Evolutionary conservation across 2,888 invertebrate species (phyloP).

Genomic region (Clepsis dumicolana): DNA sequence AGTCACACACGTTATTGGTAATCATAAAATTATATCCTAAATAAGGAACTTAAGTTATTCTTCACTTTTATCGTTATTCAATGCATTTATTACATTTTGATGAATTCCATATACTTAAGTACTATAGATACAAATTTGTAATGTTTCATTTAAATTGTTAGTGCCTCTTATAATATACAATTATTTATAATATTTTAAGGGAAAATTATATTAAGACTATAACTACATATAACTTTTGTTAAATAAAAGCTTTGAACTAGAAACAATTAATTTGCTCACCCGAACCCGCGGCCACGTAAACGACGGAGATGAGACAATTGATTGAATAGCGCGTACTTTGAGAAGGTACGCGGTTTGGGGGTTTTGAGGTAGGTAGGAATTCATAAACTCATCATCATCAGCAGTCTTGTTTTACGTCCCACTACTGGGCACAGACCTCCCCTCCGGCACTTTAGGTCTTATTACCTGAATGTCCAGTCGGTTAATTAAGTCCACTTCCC

Average conservation of each 20-base stretch:
- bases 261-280: too few species aligned
- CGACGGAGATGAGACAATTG: too few species aligned
- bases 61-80: conserved; percentile 10
- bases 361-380: too few species aligned
- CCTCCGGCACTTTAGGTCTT: too few species aligned
- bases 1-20: not conserved
- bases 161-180: conserved; percentile 30
- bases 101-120: conserved; percentile 35
- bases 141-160: conserved; percentile 31
- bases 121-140: conserved; percentile 25
- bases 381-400: too few species aligned
- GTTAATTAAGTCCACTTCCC: too few species aligned
- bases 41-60: not conserved
- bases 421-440: too few species aligned
- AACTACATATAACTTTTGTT: conserved; percentile 31
- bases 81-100: conserved; percentile 39
- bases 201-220: conserved; percentile 23
- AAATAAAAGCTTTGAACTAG: conserved; percentile 30
- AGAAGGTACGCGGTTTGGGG: too few species aligned
- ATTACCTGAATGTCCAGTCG: too few species aligned
- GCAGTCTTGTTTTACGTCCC: too few species aligned
- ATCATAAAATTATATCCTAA: not conserved
- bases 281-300: too few species aligned
- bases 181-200: conserved; percentile 25
- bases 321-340: too few species aligned